phyloP scores from a whole-genome alignment of 2,888 invertebrate species.

The Fragum fragum region DNA sequence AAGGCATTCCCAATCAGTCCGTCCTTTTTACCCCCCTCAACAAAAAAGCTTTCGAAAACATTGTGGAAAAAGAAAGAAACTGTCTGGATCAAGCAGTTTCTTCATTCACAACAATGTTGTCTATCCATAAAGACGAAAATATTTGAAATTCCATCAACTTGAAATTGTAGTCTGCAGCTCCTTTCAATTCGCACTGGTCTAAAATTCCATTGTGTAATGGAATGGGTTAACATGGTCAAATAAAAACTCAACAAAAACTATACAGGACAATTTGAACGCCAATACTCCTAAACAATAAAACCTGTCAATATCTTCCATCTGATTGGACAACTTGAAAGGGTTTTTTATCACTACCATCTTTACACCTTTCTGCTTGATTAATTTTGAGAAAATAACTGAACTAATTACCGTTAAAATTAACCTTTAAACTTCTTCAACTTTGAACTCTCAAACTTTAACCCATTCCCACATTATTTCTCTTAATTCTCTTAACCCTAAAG shows the following conservation, averaged over 20 bases:
- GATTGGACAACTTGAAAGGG: constrained; percentile 13
- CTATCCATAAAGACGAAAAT: no score
- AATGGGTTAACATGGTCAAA: background rate
- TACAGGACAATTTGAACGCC: no score
- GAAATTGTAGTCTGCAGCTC: background rate
- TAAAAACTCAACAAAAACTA: no score
- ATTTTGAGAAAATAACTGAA: constrained; percentile 11
- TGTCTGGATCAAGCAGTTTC: no score
- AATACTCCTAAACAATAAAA: constrained; percentile 22
- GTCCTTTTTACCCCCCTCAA: no score
- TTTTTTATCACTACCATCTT: constrained; percentile 11
- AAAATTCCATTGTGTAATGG: background rate
- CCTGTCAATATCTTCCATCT: constrained; percentile 2
- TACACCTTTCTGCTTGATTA: constrained; percentile 22
- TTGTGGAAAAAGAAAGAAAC: no score
- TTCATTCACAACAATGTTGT: background rate
- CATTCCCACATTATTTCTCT: no score
- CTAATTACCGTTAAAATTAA: constrained; percentile 2
- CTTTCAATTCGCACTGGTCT: background rate
- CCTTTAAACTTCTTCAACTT: background rate
- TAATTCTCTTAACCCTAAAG: no score
- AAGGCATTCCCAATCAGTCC: no score
- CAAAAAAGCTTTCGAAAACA: no score
- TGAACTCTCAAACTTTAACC: no score
- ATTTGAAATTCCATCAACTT: background rate